Base-by-base conservation (phyloP, 2,888 invertebrate genomes). In the Bembecia ichneumoniformis region DNA sequence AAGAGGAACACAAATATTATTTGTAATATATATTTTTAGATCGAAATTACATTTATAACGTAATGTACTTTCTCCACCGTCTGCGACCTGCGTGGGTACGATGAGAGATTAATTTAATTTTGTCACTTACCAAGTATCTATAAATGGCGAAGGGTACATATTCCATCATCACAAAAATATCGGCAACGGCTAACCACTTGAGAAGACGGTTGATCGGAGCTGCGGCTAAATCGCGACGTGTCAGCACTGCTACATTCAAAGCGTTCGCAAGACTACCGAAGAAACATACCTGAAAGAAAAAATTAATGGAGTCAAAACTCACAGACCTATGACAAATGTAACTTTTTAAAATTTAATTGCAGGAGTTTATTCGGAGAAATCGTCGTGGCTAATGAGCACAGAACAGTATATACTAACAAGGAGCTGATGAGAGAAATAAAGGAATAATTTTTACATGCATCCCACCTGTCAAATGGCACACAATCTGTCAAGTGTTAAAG, bases 151-250 rank as follows among this genome's bases (percentile, higher is more conserved):
- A 87, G 13, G 87, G 87, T 45, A 87, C 82, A 53, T 87, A 87
- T 62, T 96, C 95, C 75, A 96, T 77, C 92, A 97, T 97, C n/a
- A 97, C 94, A 58, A 96, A 90, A 81, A 96, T 91, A 74, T 97
- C 97, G 0, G 96, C 94, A 0, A 95, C 93, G 0, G 97, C 96
- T 50, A 97, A 77, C 74, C 93, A 92, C 56, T 94, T 95, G 47
- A 97, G 88, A 49, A 97, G 93, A 43, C 94, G 88, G 77, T 97
- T 97, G 60, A 96, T 96, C 1, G 96, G 95, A 0, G 96, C 93
- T 50, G 90, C 89, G 13, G 92, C 91, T 88, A 96, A 90, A 68
- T 94, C 94, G 53, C 93, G 92, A 48, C 94, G 89, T 10, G 96
- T 94, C 55, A 97, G 84, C 0, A 97, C 96, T 0, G 94, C 92